Evolutionary conservation across 37 sponge, comb jelly and placozoan species (phyloP), one percentile per base, ranked within the genome.

Genomic region (Oopsacas minuta): DNA sequence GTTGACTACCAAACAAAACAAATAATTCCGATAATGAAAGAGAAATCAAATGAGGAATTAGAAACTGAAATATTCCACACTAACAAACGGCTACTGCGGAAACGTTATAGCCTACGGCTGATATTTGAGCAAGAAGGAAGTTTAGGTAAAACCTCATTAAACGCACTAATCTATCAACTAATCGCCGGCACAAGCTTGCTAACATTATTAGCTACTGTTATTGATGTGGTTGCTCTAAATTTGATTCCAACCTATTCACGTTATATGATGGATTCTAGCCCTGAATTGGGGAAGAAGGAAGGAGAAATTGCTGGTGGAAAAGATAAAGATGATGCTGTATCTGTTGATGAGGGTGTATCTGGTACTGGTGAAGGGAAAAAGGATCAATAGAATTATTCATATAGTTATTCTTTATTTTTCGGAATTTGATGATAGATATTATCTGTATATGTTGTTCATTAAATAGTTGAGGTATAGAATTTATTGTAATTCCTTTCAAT

Each of bases 91-190:
- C 84, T 92, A 37, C 69, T 86, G 37, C 53, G 93, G 37, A 92
- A 92, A 86, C 84, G 89, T 85, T 90, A 92, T 75, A 87, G 90
- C 5, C 36, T 92, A 23, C 82, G 90, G 35, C 39, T 92, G 38
- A 89, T 88, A 84, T 92, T 92, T 86, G 87, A 87, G 49, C 93
- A 92, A 49, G 81, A 88, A 25, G 93, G 93, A 23, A 88, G 87
- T 34, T 37, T 92, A 37, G 93, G 93, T 89, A 39, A 84, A 84
- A 32, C 91, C 81, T 91, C 92, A 23, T 37, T 87, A 37, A 37
- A 89, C 0, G 39, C 88, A 36, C 88, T 94, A 20, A 75, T 91
- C 69, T 39, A 89, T 30, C 86, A 90, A 81, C 86, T 94, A 37
- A 92, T 88, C 37, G 89, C 94, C n/a, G 88, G 90, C 25, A 84